Evolutionary conservation across 2,888 invertebrate species (phyloP), one percentile per base, ranked within the genome.

Genomic region (Leucania comma): DNA sequence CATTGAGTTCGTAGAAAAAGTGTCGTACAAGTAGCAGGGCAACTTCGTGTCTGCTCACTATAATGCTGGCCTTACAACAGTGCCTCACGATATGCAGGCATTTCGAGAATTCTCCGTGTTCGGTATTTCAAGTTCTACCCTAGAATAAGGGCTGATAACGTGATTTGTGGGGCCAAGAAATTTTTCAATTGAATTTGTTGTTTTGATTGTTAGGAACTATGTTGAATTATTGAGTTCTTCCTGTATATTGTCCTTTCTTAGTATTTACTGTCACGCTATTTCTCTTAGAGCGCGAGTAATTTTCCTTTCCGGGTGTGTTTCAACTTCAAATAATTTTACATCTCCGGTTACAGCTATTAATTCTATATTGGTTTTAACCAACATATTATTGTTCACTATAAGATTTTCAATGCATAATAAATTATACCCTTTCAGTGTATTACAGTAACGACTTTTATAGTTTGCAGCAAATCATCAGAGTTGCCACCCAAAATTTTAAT

Each of bases 1-100:
- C 84, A 86, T 84, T 74, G 87, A 79, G 84, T 93, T 93, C 93
- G 92, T 92, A 90, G 93, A 93, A 93, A 93, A 85, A 88, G 86
- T 84, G 84, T 85, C 80, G 80, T 80, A 83, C 84, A 80, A 80
- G 81, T 77, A 73, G 72, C 78, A 72, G 86, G 89, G 87, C 82
- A 90, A 91, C 89, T 90, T 93, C 92, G 93, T 93, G 93, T 89
- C 90, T 90, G 88, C 90, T 91, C 91, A 89, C 91, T 89, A 93
- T 93, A 92, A 92, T 89, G 87, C 86, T 84, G 83, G 72, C 90
- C 88, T 91, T 94, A 93, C 91, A 91, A 91, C 90, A 89, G 86
- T 86, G 86, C 89, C 90, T 92, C 93, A 93, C 93, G 93, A 91
- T 76, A 93, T 91, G 86, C 87, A 86, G 83, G 88, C 88, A 90